These are phyloP conservation scores for Dreissena polymorpha DNA, from an alignment of 1,140 invertebrate species.

Conservation along the genomic window DNA sequence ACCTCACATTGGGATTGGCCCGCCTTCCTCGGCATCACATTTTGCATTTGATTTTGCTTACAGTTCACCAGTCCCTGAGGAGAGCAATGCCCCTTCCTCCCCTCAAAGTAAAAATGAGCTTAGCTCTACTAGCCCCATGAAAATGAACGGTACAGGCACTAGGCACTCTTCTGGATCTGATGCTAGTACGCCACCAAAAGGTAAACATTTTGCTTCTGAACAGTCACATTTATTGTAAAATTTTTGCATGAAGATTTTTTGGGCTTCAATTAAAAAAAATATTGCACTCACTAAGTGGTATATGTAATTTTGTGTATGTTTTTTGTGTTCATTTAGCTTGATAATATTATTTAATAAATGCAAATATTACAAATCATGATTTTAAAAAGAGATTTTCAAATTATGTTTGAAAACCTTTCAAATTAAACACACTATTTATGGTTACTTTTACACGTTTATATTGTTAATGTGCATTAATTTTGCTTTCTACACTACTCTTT, in stretches of 20 bases:
- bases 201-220: constrained; percentile 81
- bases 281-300: too few species aligned
- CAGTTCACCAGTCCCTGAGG: constrained; percentile 71
- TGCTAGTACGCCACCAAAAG: constrained; percentile 94
- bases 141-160: constrained; percentile 41
- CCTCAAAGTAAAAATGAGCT: constrained; percentile 52
- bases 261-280: not conserved
- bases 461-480: too few species aligned
- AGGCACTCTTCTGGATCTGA: constrained; percentile 95
- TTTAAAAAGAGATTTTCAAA: too few species aligned
- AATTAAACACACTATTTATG: too few species aligned
- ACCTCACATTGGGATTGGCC: constrained; percentile 39
- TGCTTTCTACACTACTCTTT: too few species aligned
- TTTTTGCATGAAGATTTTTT: not conserved
- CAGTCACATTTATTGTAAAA: not conserved
- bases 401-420: too few species aligned
- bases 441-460: too few species aligned
- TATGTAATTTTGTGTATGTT: too few species aligned
- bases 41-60: constrained; percentile 79
- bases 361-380: too few species aligned
- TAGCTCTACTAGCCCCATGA: constrained; percentile 60
- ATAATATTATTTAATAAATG: too few species aligned
- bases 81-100: constrained; percentile 60
- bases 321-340: too few species aligned
- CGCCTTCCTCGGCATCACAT: constrained; percentile 78